phyloP scores from a whole-genome alignment of 2,888 invertebrate genomes.

The Thereva unica region DNA sequence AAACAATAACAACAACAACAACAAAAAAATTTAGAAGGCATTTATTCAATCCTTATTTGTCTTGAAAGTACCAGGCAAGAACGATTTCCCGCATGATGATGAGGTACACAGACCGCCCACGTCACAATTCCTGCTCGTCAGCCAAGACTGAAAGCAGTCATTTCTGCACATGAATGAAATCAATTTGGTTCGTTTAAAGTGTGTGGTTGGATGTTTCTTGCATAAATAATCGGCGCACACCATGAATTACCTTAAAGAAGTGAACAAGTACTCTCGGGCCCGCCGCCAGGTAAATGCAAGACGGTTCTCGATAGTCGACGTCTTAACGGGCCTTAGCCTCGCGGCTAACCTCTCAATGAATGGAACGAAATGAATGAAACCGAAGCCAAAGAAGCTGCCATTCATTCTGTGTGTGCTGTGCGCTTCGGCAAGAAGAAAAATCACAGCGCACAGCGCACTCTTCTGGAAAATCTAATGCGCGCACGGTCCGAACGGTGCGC shows the following conservation, averaged over 20 bases:
- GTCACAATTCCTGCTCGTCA: not conserved
- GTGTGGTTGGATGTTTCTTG: conserved; percentile 32
- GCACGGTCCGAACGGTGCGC: no score
- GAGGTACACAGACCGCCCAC: not conserved
- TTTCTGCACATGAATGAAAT: conserved; percentile 33
- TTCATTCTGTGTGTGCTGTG: not conserved
- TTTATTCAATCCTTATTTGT: no score
- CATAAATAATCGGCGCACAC: conserved; percentile 34
- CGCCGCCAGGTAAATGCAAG: conserved; percentile 7
- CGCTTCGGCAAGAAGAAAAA: not conserved
- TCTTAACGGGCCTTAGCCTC: conserved; percentile 31
- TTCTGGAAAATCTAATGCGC: conserved; percentile 8
- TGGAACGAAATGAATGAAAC: conserved; percentile 31
- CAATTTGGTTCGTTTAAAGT: conserved; percentile 32
- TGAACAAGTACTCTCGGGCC: not conserved
- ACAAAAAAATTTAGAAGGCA: no score
- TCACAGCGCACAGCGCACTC: not conserved
- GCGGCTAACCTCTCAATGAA: conserved; percentile 34
- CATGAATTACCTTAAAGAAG: conserved; percentile 28
- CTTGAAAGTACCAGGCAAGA: no score
- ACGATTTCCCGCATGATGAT: no score
- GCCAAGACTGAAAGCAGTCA: conserved; percentile 13
- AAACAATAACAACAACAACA: no score
- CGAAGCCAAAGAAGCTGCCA: not conserved
- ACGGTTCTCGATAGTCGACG: not conserved